A percentile compares a stretch with the other conserved stretches of the same genome.
Evolutionary conservation across 2,113 vertebrate species (phyloP).

Genomic region (Zapus hudsonius): DNA sequence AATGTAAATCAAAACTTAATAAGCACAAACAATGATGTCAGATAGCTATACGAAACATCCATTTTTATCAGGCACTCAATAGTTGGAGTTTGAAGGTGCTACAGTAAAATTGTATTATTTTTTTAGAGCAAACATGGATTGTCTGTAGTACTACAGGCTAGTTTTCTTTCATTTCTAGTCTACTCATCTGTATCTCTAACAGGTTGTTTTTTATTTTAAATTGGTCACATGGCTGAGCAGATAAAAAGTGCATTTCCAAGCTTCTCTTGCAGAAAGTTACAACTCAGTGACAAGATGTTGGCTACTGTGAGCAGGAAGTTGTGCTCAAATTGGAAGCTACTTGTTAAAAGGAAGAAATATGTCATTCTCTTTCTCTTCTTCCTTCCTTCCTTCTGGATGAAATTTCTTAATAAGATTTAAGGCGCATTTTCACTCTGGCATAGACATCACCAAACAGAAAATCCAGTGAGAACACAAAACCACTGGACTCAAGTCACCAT

Average conservation of each 20-base stretch:
- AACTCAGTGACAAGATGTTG: background rate
- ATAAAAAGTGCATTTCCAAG: background rate
- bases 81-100: background rate
- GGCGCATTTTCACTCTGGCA: background rate
- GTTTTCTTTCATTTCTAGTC: background rate
- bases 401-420: background rate
- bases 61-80: background rate
- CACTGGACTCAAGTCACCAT: background rate
- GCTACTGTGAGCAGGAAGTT: background rate
- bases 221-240: background rate
- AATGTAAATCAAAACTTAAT: background rate
- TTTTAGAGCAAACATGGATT: background rate
- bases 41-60: background rate
- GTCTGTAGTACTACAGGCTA: background rate
- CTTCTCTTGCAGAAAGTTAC: background rate
- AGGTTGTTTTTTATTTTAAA: background rate
- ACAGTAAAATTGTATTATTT: background rate
- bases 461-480: background rate
- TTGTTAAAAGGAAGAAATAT: background rate
- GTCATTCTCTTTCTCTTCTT: background rate
- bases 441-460: background rate
- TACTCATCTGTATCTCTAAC: background rate
- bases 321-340: background rate
- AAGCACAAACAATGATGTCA: background rate
- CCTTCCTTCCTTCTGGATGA: background rate